Percentiles rank a stretch among this genome's conserved stretches.
These are phyloP conservation scores for Hyles euphorbiae DNA, from an alignment of 1,140 invertebrate genomes.

Conservation along the genomic window DNA sequence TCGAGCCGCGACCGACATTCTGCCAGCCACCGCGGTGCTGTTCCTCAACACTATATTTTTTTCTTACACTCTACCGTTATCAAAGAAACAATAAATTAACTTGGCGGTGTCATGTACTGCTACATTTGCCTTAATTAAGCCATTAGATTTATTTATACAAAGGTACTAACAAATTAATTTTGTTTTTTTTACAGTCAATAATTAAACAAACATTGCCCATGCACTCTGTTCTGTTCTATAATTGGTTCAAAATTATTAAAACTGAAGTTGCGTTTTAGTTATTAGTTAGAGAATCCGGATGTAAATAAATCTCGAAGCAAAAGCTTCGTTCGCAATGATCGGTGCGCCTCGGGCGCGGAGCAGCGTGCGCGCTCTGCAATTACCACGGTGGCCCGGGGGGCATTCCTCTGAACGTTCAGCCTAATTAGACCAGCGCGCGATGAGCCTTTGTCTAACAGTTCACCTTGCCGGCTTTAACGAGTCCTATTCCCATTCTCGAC, in stretches of 20 bases:
- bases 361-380: conserved; percentile 43
- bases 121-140: conserved; percentile 19
- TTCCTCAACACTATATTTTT: conserved; percentile 12
- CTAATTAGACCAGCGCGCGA: conserved; percentile 64
- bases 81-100: conserved; percentile 12
- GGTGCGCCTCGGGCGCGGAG: conserved; percentile 27
- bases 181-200: no score
- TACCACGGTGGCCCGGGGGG: conserved; percentile 47
- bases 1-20: conserved; percentile 11
- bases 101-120: conserved; percentile 18
- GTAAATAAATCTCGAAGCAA: conserved; percentile 59
- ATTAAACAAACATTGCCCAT: no score
- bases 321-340: conserved; percentile 43
- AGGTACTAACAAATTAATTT: no score
- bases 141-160: no score
- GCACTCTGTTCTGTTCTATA: no score
- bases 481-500: conserved; percentile 43
- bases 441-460: conserved; percentile 70
- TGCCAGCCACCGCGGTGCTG: conserved; percentile 13
- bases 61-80: conserved; percentile 18
- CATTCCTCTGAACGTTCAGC: conserved; percentile 53
- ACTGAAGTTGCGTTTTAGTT: background rate
- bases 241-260: no score
- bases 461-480: conserved; percentile 62
- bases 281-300: conserved; percentile 50